A percentile compares a stretch with the other conserved stretches of the same genome.
phyloP scores from a whole-genome alignment of 2,888 invertebrate genomes.

The Homarus gammarus region DNA sequence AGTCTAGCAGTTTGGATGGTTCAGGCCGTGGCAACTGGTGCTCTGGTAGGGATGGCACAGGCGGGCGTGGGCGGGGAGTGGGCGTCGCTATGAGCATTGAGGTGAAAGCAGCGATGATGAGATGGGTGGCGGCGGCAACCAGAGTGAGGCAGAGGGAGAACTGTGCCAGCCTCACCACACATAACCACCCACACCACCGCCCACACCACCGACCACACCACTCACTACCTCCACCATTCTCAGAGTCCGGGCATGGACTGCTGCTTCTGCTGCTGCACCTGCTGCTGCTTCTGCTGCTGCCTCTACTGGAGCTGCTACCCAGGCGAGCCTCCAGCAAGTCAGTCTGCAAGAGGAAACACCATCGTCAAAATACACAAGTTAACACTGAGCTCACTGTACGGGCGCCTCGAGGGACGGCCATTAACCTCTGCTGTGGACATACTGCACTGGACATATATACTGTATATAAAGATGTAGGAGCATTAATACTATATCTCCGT shows the following conservation, averaged over 20 bases:
- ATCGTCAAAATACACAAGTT: not conserved
- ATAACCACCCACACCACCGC: constrained; percentile 30
- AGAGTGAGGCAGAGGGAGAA: constrained; percentile 39
- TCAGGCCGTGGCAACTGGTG: constrained; percentile 27
- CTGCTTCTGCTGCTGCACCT: constrained; percentile 49
- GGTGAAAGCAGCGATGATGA: constrained; percentile 40
- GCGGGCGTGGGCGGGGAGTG: constrained; percentile 17
- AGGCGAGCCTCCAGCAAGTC: constrained; percentile 47
- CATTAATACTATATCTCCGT: too few relatives aligned
- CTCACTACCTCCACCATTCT: not conserved
- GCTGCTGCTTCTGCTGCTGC: constrained; percentile 10
- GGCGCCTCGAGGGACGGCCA: too few relatives aligned
- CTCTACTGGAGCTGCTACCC: not conserved
- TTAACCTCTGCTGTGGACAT: too few relatives aligned
- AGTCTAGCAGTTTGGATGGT: constrained; percentile 30
- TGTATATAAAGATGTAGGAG: too few relatives aligned
- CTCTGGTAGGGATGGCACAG: constrained; percentile 14
- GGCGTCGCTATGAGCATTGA: constrained; percentile 26
- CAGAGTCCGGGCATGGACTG: constrained; percentile 32
- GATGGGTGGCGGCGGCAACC: constrained; percentile 32
- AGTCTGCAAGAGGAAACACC: constrained; percentile 12
- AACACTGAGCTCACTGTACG: too few relatives aligned
- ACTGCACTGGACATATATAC: too few relatives aligned
- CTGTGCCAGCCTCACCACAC: constrained; percentile 43
- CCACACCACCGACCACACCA: not conserved